Conservation (phyloP, 2,888 invertebrate genomes). For the Chironomus riparius region DNA sequence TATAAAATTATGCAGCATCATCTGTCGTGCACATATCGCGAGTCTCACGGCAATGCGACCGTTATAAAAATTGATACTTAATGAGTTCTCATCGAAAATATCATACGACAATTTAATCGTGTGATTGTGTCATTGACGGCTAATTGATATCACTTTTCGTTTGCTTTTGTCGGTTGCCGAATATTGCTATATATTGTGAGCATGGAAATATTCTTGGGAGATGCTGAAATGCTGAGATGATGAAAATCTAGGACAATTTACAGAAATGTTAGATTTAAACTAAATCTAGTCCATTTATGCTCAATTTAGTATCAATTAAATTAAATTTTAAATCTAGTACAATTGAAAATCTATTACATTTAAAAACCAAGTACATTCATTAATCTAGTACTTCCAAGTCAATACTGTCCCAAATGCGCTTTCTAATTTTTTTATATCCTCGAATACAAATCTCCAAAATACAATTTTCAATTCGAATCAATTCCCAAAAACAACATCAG, state of each 20-base stretch:
- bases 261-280: no score
- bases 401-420: no score
- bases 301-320: no score
- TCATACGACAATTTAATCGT: neutral
- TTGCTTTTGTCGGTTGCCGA: neutral
- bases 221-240: no score
- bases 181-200: no score
- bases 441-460: no score
- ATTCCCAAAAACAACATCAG: neutral
- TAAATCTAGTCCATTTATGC: neutral
- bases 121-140: neutral
- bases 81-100: neutral
- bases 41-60: neutral
- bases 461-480: neutral
- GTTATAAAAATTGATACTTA: neutral
- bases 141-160: conserved; percentile 1
- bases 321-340: no score
- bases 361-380: no score
- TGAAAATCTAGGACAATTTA: no score
- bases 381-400: no score
- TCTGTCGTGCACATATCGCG: neutral
- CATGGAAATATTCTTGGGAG: no score
- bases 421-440: no score
- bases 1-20: neutral
- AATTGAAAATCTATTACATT: neutral